Evolutionary conservation across 2,888 invertebrate species (phyloP), one percentile per base, ranked within the genome.

Genomic region (Nemotelus nigrinus): DNA sequence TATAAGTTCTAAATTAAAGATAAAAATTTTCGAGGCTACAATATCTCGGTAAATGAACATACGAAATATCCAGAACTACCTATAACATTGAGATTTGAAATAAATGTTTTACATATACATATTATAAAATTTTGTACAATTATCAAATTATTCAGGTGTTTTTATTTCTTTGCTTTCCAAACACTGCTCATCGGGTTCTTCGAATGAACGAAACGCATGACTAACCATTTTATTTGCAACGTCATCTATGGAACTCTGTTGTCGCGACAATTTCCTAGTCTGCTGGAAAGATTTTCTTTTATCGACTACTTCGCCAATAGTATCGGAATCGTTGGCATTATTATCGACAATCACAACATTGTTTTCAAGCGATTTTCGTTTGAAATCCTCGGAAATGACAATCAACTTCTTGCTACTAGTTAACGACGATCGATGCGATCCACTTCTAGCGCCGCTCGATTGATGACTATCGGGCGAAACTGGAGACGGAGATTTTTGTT

Each of bases 131-230:
- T 70, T 70, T 70, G 70, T 70, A 70, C 70, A 55, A 47, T 50
- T 55, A 10, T 55, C 8, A 7, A 57, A 58, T 76, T 78, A 78
- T 48, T 80, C 74, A 2, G 78, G 72, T 7, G 78, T 76, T 77
- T 79, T 78, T 48, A 80, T 79, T 68, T 79, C 79, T 63, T 81
- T 81, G 67, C 77, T 80, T 74, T 81, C 81, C 48, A 81, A 76
- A 76, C 80, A 80, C 74, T 80, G 76, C 41, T 80, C 79, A 48
- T 80, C 79, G 4, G 80, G 80, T 68, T 81, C 81, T 60, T 81
- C 81, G 70, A 80, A 79, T 10, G 81, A 81, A 64, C 80, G 77
- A 68, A 81, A 81, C 68, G 81, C 81, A 74, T 80, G 80, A 47
- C 80, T 79, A 41, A 76, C 77, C 76, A 81, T 79, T 75, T 81